A percentile compares a stretch with the other conserved stretches of the same genome.
phyloP scores from a whole-genome alignment of 2,888 invertebrate species.

The Aromia moschata region DNA sequence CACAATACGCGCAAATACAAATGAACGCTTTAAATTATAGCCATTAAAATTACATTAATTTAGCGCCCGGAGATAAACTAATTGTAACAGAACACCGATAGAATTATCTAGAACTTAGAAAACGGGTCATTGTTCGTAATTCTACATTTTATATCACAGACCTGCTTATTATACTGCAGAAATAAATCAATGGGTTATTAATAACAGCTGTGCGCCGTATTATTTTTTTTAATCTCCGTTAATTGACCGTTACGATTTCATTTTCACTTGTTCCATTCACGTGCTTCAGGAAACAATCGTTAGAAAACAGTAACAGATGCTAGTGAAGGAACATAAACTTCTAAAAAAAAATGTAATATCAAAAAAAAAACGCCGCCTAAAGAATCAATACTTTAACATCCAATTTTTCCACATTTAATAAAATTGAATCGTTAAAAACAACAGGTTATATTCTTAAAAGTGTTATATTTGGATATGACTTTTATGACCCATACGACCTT shows the following conservation, averaged over 20 bases:
- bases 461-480: too few relatives aligned
- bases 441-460: neutral
- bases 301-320: too few relatives aligned
- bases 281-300: neutral
- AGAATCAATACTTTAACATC: too few relatives aligned
- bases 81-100: neutral
- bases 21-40: neutral
- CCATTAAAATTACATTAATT: too few relatives aligned
- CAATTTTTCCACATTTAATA: too few relatives aligned
- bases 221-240: slow-evolving; percentile 5
- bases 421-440: neutral
- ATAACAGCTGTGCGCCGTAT: neutral
- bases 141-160: slow-evolving; percentile 8
- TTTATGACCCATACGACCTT: too few relatives aligned
- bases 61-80: too few relatives aligned
- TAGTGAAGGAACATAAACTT: too few relatives aligned
- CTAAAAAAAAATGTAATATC: neutral
- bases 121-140: slow-evolving; percentile 13
- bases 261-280: slow-evolving; percentile 11
- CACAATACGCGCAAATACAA: neutral
- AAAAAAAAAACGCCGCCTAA: too few relatives aligned
- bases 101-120: slow-evolving; percentile 12
- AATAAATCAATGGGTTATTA: slow-evolving; percentile 14
- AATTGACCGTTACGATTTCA: slow-evolving; percentile 14
- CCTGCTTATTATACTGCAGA: slow-evolving; percentile 3